Evolutionary conservation across 2,888 invertebrate species (phyloP), one percentile per base, ranked within the genome.

Genomic region (Caenorhabditis macrosperma): DNA sequence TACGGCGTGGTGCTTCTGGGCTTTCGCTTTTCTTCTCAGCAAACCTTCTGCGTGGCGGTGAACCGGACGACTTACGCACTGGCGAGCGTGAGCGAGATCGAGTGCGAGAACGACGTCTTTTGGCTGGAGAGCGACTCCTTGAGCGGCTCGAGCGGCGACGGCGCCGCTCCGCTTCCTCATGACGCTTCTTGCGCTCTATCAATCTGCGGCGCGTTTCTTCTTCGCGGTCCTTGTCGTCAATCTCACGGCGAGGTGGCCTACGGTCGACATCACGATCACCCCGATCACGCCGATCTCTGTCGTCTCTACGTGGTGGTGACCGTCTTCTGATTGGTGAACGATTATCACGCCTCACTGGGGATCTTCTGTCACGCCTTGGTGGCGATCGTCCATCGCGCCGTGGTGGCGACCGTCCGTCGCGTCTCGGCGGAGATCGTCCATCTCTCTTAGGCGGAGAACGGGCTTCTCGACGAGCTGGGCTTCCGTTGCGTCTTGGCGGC

Each of bases 161-260:
- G 35, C 67, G 57, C 17, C 59, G 63, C 50, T 81, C 79, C 4
- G 61, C 68, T 30, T 78, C 78, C 15, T 78, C 76, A 33, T 67
- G 68, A 24, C 69, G 72, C 44, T 72, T 76, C 55, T 57, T 77
- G 33, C 78, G 30, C 30, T 77, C 81, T 10, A 71, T 68, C 28
- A 78, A 75, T 38, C 76, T 61, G 30, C 72, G 61, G 17, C 66
- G 66, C 10, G 77, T 54, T 48, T 83, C 83, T 38, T 81, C 83
- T 17, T 81, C 76, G n/a, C 71, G 72, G 24, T 69, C 75, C 24
- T 78, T 81, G 17, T 61, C 63, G 5, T 68, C 75, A 0, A 33
- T 59, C 7, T 71, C 71, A n/a, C 38, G 44, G 10, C 78, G 64
- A 5, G 30, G 41, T 20, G 71, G 59, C 7, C 71, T 22, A 20